Conservation (phyloP, 2,888 invertebrate species). For the Byasa hedistus region DNA sequence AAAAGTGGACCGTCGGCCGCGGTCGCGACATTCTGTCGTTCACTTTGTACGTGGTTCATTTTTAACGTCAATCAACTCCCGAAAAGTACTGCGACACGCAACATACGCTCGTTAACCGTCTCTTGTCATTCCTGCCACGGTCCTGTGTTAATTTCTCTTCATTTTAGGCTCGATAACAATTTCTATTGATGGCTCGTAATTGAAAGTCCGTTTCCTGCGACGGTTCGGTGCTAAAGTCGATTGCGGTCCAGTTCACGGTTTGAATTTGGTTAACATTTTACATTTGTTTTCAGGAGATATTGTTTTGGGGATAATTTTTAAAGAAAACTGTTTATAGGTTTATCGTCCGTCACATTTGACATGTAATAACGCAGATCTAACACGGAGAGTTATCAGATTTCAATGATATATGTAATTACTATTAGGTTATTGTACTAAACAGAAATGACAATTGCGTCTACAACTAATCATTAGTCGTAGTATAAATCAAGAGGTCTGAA, state of each 20-base stretch:
- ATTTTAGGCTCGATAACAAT: constrained; percentile 52
- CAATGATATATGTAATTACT: too few species aligned
- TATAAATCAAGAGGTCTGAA: not conserved
- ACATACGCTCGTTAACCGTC: constrained; percentile 52
- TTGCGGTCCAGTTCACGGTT: too few species aligned
- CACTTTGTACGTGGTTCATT: constrained; percentile 55
- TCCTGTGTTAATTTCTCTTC: constrained; percentile 58
- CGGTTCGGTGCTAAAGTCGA: constrained; percentile 6
- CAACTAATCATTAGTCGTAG: not conserved
- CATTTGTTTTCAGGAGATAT: too few species aligned
- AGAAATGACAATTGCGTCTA: not conserved
- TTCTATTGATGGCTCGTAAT: constrained; percentile 55
- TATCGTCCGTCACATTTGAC: not conserved
- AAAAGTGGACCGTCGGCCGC: constrained; percentile 63
- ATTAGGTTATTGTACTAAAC: too few species aligned
- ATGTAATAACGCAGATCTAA: not conserved
- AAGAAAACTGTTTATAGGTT: not conserved
- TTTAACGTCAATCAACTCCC: constrained; percentile 44
- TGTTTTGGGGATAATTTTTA: too few species aligned
- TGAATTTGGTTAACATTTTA: too few species aligned
- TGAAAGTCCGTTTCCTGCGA: constrained; percentile 44
- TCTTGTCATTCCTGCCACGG: constrained; percentile 57
- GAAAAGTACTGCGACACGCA: constrained; percentile 41
- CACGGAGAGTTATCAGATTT: too few species aligned
- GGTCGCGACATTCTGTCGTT: constrained; percentile 49